Evolutionary conservation across 1,140 invertebrate species (phyloP), one percentile per base, ranked within the genome.

Genomic region (Drosophila pruinosa): DNA sequence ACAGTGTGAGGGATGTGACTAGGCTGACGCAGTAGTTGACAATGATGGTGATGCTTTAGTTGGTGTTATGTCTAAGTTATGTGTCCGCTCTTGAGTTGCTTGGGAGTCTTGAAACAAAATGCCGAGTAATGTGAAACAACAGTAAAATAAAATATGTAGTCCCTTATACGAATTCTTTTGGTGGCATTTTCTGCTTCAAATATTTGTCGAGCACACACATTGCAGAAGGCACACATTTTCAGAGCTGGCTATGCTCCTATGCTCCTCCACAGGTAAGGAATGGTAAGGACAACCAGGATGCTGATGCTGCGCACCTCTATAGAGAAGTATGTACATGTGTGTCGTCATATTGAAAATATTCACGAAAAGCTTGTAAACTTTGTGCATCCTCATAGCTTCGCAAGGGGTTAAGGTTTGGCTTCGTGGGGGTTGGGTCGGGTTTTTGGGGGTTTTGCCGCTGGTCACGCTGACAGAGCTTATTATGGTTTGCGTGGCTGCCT

Each of bases 71-170:
- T 64, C 28, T 48, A 56, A 64, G 67, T 63, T 71, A 65, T 71
- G 61, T 65, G 61, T 57, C 39, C 26, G 52, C 67, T 54, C 58
- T 36, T 58, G 17, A 15, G 53, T 41, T 39, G 28, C 34, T 26
- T n/a, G n/a, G n/a, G n/a, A 34, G 31, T 56, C 48, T 64, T 45
- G 48, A 15, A 50, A 39, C 61, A 77, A 77, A 71, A 77, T 71
- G 75, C 72, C 72, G 61, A 75, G 75, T 78, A 78, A 78, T 75
- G 75, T 75, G 58, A 72, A 78, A 72, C 67, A 74, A 59, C 61
- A 75, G 65, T 70, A 75, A 65, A 75, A 78, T 72, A 75, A 75
- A 78, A 78, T 78, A 75, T 75, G 64, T 76, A 74, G 71, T 75
- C 61, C 72, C 72, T 75, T 75, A 67, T 63, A 70, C 67, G 72